Conservation (phyloP, 2,797 vertebrate species). For the Pseudochaenichthys georgianus region DNA sequence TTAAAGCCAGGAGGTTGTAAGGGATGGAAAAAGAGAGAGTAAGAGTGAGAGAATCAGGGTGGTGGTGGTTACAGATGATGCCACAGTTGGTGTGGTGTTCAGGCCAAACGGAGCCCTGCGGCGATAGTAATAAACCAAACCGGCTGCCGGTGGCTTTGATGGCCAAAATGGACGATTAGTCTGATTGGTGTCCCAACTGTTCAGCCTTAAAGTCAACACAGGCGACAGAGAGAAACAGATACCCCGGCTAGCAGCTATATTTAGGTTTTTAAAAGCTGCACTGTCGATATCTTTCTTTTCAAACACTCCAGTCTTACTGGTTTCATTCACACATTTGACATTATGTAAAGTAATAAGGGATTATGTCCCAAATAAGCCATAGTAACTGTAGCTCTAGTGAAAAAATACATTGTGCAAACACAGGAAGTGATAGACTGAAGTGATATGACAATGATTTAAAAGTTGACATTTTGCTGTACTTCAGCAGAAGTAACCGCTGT, state of each 20-base stretch:
- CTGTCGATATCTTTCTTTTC: neutral
- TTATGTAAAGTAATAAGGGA: too few species aligned
- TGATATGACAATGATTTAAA: neutral
- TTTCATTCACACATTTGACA: neutral
- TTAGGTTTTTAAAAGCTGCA: slow-evolving; percentile 4
- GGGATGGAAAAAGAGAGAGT: slow-evolving; percentile 29
- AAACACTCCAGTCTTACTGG: neutral
- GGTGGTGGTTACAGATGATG: slow-evolving; percentile 58
- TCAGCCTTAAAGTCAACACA: slow-evolving; percentile 24
- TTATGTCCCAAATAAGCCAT: neutral
- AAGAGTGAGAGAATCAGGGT: slow-evolving; percentile 6
- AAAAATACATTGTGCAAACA: neutral
- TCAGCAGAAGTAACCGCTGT: neutral
- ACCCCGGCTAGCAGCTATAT: neutral
- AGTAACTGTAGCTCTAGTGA: too few species aligned
- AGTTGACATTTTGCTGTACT: neutral
- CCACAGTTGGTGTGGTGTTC: slow-evolving; percentile 69
- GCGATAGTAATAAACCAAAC: slow-evolving; percentile 61
- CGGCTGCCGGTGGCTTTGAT: slow-evolving; percentile 44
- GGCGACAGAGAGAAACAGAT: neutral
- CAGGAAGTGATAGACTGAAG: neutral
- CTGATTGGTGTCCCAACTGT: slow-evolving; percentile 37
- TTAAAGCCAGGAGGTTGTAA: slow-evolving; percentile 27
- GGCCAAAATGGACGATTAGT: slow-evolving; percentile 57
- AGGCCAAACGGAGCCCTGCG: slow-evolving; percentile 58